Percentiles rank a stretch among this genome's conserved stretches.
Conservation (phyloP, 2,113 vertebrate genomes). For the Tautogolabrus adspersus region DNA sequence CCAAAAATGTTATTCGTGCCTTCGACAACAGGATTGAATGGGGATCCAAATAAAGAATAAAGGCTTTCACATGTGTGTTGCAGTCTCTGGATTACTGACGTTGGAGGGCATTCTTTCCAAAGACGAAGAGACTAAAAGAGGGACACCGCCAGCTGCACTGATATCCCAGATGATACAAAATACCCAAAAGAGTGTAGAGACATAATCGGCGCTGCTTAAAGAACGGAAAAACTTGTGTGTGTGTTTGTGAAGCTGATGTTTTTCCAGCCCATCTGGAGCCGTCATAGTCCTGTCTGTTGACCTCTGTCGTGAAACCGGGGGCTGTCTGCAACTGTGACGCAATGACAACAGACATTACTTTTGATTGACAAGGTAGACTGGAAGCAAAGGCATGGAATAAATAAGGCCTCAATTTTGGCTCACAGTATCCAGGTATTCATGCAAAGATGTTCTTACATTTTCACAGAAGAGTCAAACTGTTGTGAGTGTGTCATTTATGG, state of each 20-base stretch:
- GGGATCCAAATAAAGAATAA: slow-evolving; percentile 51
- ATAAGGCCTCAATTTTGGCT: slow-evolving; percentile 17
- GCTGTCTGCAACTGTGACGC: slow-evolving; percentile 48
- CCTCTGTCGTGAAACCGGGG: slow-evolving; percentile 41
- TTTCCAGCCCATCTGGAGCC: slow-evolving; percentile 72
- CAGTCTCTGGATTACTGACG: slow-evolving; percentile 44
- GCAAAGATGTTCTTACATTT: background rate
- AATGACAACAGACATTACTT: slow-evolving; percentile 53
- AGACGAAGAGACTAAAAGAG: slow-evolving; percentile 40
- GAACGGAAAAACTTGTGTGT: slow-evolving; percentile 28
- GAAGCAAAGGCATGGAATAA: slow-evolving; percentile 34
- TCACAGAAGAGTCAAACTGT: slow-evolving; percentile 5
- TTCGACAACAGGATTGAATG: slow-evolving; percentile 33
- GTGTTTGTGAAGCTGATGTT: slow-evolving; percentile 66
- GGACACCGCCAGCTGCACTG: slow-evolving; percentile 28
- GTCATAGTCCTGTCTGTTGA: slow-evolving; percentile 47
- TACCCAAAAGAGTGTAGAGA: slow-evolving; percentile 15
- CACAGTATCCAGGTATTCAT: background rate
- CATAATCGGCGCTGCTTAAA: slow-evolving; percentile 50
- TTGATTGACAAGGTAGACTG: slow-evolving; percentile 66
- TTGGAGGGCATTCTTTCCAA: slow-evolving; percentile 62
- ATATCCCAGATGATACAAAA: slow-evolving; percentile 53
- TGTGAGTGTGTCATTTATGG: background rate
- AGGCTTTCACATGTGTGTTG: slow-evolving; percentile 17
- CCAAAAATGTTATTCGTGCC: slow-evolving; percentile 47